Evolutionary conservation across 2,113 vertebrate species (phyloP).

Genomic region (Circaetus gallicus): DNA sequence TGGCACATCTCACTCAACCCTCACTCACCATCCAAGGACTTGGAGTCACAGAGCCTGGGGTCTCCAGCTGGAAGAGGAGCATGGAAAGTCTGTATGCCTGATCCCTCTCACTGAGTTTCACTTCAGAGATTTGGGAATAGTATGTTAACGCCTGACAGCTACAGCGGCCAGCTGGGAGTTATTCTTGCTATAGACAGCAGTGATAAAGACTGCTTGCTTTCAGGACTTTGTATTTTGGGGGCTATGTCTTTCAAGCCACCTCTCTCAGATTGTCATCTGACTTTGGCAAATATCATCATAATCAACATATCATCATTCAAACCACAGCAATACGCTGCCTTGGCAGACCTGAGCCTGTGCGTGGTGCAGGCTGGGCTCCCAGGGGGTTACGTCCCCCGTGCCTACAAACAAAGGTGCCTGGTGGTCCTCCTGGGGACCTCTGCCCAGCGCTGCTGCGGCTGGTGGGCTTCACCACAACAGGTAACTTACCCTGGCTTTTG

Average conservation of each 20-base stretch:
- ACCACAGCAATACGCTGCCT: neutral
- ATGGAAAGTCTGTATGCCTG: neutral
- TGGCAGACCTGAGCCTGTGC: neutral
- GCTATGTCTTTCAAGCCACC: neutral
- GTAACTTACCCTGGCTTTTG: neutral
- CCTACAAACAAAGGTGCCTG: neutral
- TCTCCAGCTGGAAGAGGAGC: neutral
- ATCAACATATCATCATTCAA: neutral
- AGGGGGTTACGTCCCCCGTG: too few relatives aligned
- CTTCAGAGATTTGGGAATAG: neutral
- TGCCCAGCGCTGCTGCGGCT: neutral
- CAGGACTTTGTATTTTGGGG: neutral
- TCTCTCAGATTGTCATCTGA: neutral
- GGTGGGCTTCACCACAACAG: neutral
- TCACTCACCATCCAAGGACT: neutral
- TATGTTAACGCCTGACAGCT: neutral
- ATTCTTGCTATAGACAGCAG: neutral
- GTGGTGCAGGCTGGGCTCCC: too few relatives aligned
- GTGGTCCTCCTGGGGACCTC: neutral
- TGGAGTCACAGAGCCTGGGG: accelerated
- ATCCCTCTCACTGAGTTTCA: neutral
- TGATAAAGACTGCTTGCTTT: neutral
- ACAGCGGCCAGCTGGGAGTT: neutral
- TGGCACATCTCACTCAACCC: neutral
- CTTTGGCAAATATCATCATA: neutral